A percentile compares a stretch with the other conserved stretches of the same genome.
phyloP scores from a whole-genome alignment of 2,888 invertebrate species.

The Troides oblongomaculatus region DNA sequence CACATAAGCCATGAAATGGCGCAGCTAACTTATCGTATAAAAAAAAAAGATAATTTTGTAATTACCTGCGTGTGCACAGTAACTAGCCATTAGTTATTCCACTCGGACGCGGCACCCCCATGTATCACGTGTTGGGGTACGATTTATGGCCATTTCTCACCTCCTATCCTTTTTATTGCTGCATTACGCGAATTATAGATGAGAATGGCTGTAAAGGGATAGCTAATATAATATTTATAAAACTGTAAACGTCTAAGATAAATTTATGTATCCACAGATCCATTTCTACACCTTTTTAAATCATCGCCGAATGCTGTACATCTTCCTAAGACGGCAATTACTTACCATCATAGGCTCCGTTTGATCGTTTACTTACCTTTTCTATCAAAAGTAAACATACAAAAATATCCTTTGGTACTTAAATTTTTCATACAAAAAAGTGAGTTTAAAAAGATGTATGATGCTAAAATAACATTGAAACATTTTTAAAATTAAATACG shows the following conservation, averaged over 20 bases:
- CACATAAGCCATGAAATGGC: too few species aligned
- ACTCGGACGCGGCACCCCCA: constrained; percentile 9
- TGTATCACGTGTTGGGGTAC: constrained; percentile 16
- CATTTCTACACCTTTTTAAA: too few species aligned
- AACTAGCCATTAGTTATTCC: constrained; percentile 24
- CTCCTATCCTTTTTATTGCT: constrained; percentile 20
- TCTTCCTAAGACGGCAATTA: too few species aligned
- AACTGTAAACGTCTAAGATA: constrained; percentile 1
- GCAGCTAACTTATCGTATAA: background rate
- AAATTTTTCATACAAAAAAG: too few species aligned
- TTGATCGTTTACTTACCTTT: too few species aligned
- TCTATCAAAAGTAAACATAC: too few species aligned
- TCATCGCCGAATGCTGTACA: too few species aligned
- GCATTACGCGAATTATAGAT: constrained; percentile 15
- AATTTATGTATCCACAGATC: background rate
- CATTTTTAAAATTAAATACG: background rate
- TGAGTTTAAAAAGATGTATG: too few species aligned
- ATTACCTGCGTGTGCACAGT: constrained; percentile 3
- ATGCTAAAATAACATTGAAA: background rate
- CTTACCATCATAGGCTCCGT: too few species aligned
- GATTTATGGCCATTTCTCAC: constrained; percentile 24
- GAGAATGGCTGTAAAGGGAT: background rate
- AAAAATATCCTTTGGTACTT: too few species aligned
- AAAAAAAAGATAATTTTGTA: constrained; percentile 2
- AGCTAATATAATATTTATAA: background rate